Evolutionary conservation across 2,888 invertebrate species (phyloP).

Genomic region (Coleophora deauratella): DNA sequence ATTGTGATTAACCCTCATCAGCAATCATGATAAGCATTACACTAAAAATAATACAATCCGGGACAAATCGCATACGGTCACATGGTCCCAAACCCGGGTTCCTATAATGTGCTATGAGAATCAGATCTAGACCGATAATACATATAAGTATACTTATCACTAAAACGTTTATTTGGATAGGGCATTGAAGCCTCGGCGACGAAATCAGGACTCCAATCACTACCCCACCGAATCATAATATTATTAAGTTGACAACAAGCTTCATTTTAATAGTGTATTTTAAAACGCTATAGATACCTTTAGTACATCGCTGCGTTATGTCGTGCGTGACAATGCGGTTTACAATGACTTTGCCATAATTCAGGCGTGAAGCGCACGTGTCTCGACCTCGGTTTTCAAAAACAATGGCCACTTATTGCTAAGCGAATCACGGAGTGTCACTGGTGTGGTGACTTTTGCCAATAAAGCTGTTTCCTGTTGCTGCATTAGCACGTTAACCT

Average conservation of each 20-base stretch:
- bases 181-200: no score
- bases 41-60: conserved; percentile 41
- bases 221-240: no score
- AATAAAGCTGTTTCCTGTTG: conserved; percentile 50
- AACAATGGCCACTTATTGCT: conserved; percentile 36
- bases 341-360: conserved; percentile 21
- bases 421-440: conserved; percentile 36
- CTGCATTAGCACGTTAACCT: conserved; percentile 23
- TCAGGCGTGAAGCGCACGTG: conserved; percentile 14
- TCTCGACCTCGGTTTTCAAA: conserved; percentile 18
- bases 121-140: no score
- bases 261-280: no score
- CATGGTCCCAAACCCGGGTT: conserved; percentile 1
- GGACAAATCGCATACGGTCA: conserved; percentile 10
- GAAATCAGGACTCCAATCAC: no score
- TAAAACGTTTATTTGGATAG: no score
- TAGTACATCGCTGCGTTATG: conserved; percentile 6
- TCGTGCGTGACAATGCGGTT: conserved; percentile 8
- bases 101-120: no score
- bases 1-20: conserved; percentile 57
- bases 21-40: conserved; percentile 36
- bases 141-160: no score
- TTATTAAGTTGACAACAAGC: conserved; percentile 1
- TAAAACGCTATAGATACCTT: conserved; percentile 1
- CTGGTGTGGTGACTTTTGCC: conserved; percentile 17